Base-by-base conservation (phyloP, 2,888 invertebrate genomes). In the Dichetophora obliterata region DNA sequence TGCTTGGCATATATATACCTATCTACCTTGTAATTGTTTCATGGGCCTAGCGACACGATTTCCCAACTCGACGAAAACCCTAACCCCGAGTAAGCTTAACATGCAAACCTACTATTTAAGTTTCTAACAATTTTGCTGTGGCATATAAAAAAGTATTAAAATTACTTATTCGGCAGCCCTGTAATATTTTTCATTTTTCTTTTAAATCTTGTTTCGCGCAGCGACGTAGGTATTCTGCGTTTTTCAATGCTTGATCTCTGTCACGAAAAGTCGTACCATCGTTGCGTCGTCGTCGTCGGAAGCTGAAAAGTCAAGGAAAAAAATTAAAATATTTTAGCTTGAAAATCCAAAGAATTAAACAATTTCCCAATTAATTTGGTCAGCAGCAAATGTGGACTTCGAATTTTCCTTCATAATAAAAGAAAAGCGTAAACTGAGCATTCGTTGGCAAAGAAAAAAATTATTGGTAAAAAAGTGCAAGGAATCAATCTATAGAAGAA, bases 191-290 rank as follows among this genome's bases (percentile, higher is more conserved):
- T 31, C 14, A 37, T 19, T 22, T 65, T 19, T 9, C 11, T 37
- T 14, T 14, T 11, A 14, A 1, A 11, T 43, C 11, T 43, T 43
- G 14, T 43, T 43, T 43, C 43, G 43, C 43, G 43, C 43, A 43
- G 43, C 43, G 43, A 43, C 43, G 43, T 43, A 43, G 43, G 43
- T 43, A 43, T 43, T 43, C 50, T 69, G n/a, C 22, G 11, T 34
- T 70, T 70, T 71, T 71, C 71, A 57, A 22, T 37, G 57, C 71
- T 34, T 8, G 24, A 22, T 8, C 54, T 57, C 71, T 22, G 57
- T 59, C 57, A 43, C 71, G 71, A 70, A 70, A 70, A 70, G 70
- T 70, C 54, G 63, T 19, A 19, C 37, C 1, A 22, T 65, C n/a
- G 19, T 43, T 43, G 71, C 22, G 57, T 57, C 70, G 57, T 37